Conservation (phyloP, 2,888 invertebrate species). For the Amiota minor region DNA sequence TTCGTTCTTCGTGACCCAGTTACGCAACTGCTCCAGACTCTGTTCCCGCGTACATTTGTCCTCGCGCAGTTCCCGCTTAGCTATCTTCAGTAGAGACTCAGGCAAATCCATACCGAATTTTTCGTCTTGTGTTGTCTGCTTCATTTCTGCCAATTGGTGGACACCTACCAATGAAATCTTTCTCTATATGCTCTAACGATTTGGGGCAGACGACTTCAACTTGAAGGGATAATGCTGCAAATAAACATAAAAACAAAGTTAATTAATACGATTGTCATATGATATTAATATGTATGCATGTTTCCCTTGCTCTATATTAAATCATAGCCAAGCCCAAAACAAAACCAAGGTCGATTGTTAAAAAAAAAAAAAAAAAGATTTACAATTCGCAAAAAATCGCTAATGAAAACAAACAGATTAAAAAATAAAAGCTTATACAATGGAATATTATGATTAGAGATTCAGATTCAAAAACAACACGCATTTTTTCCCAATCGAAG, state of each 20-base stretch:
- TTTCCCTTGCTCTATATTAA: not conserved
- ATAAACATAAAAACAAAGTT: not conserved
- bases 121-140: constrained; percentile 50
- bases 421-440: constrained; percentile 30
- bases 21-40: constrained; percentile 78
- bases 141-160: constrained; percentile 41
- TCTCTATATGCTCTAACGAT: not conserved
- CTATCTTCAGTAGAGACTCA: constrained; percentile 73
- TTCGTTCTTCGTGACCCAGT: constrained; percentile 81
- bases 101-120: constrained; percentile 44
- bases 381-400: constrained; percentile 63
- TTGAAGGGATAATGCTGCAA: not conserved
- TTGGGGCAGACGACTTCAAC: not conserved
- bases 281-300: not conserved
- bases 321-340: not conserved
- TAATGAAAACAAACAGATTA: constrained; percentile 49
- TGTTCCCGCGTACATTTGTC: constrained; percentile 79
- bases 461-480: constrained; percentile 28
- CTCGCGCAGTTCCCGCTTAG: constrained; percentile 81
- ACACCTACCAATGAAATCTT: not conserved
- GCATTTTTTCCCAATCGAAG: constrained; percentile 39
- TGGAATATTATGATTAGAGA: constrained; percentile 29
- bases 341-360: not conserved
- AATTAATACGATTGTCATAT: not conserved
- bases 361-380: constrained; percentile 8